Conservation (phyloP, 2,113 vertebrate species). For the Trichomycterus rosablanca region DNA sequence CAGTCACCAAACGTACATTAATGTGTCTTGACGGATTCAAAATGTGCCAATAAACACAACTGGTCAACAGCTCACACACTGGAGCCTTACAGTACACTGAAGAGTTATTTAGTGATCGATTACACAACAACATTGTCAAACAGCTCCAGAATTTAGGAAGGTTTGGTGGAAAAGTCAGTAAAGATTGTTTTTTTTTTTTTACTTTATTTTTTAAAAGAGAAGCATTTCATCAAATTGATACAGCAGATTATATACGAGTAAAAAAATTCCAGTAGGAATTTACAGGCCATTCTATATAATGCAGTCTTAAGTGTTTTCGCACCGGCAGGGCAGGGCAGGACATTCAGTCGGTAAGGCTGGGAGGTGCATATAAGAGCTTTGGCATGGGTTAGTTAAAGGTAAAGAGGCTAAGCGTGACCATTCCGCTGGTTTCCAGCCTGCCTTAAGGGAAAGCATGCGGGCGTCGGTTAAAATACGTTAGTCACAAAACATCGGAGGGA, state of each 20-base stretch:
- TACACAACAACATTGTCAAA: constrained; percentile 20
- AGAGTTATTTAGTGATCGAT: constrained; percentile 9
- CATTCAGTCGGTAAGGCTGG: constrained; percentile 32
- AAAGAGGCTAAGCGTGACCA: not conserved
- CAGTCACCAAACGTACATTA: too few relatives aligned
- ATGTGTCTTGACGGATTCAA: too few relatives aligned
- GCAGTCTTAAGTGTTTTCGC: constrained; percentile 7
- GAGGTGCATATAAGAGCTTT: constrained; percentile 33
- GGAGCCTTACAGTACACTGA: constrained; percentile 25
- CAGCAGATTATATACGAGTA: constrained; percentile 21
- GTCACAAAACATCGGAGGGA: too few relatives aligned
- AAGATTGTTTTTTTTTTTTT: too few relatives aligned
- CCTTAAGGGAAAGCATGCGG: constrained; percentile 18
- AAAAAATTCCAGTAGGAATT: constrained; percentile 35
- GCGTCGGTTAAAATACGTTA: not conserved
- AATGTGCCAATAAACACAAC: too few relatives aligned
- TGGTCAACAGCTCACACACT: too few relatives aligned
- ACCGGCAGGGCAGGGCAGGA: not conserved
- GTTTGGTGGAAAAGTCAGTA: constrained; percentile 6
- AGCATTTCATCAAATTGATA: constrained; percentile 32
- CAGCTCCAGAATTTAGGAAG: constrained; percentile 6
- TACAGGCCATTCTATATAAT: constrained; percentile 30
- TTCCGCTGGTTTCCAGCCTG: constrained; percentile 16
- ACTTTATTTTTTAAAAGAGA: constrained; percentile 9
- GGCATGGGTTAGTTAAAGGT: constrained; percentile 31